phyloP scores from a whole-genome alignment of 2,888 invertebrate genomes.

The Noctua janthe region DNA sequence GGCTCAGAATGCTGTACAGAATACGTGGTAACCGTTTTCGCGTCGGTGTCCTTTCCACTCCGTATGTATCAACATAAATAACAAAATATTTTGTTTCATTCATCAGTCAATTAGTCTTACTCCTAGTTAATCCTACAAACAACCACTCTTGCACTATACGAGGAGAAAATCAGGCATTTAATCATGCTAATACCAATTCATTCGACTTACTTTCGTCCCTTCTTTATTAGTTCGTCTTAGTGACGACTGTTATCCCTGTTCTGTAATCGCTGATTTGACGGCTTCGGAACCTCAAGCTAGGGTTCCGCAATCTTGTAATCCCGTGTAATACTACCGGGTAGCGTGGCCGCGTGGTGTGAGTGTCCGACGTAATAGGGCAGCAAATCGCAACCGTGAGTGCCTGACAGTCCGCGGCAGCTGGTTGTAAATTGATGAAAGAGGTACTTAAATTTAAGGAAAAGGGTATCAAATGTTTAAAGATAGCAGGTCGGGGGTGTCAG shows the following conservation, averaged over 20 bases:
- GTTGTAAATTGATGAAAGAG: background rate
- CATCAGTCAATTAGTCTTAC: background rate
- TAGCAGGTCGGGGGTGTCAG: background rate
- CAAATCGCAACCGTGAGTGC: background rate
- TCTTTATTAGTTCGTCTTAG: conserved; percentile 26
- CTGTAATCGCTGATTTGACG: conserved; percentile 53
- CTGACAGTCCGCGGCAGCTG: background rate
- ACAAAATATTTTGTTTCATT: background rate
- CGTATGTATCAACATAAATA: background rate
- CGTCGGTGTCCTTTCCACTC: too few relatives aligned
- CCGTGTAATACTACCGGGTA: background rate
- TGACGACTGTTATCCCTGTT: conserved; percentile 34
- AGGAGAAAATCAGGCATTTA: conserved; percentile 7
- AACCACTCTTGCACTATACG: background rate
- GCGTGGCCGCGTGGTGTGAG: background rate
- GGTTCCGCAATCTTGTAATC: conserved; percentile 24
- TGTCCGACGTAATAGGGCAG: too few relatives aligned
- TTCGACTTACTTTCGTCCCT: conserved; percentile 22
- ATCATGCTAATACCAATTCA: conserved; percentile 35
- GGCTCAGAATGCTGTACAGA: too few relatives aligned
- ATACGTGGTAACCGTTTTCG: too few relatives aligned
- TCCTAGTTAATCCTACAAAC: too few relatives aligned
- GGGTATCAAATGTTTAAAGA: background rate
- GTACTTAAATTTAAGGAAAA: background rate
- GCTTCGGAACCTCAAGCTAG: conserved; percentile 6